Conservation (phyloP, 1,140 invertebrate genomes). For the Tetranychus cinnabarinus region DNA sequence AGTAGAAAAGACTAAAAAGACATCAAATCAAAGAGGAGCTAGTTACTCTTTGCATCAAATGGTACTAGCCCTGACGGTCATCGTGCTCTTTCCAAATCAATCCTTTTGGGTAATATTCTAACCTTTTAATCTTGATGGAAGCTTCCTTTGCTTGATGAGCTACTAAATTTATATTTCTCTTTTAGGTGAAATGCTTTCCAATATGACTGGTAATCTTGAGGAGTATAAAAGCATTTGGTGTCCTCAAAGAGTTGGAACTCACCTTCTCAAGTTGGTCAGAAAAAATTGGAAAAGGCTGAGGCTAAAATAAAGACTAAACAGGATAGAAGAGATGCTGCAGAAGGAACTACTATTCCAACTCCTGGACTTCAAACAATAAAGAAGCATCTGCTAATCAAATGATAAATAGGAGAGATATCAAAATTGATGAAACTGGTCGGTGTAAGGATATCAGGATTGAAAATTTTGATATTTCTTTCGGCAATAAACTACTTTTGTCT, state of each 20-base stretch:
- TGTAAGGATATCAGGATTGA: constrained; percentile 88
- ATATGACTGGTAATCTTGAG: background rate
- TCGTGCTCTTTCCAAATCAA: background rate
- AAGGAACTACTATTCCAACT: background rate
- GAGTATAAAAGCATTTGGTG: constrained; percentile 63
- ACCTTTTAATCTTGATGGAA: constrained; percentile 7
- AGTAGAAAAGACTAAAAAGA: background rate
- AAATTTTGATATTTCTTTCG: constrained; percentile 93
- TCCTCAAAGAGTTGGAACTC: constrained; percentile 53
- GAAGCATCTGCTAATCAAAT: constrained; percentile 23
- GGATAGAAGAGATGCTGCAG: constrained; percentile 37
- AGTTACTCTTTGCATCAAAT: no score
- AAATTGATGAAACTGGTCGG: constrained; percentile 64
- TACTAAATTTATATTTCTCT: constrained; percentile 13
- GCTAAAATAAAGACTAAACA: constrained; percentile 78
- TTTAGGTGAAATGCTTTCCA: background rate
- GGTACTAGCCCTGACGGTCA: constrained; percentile 19
- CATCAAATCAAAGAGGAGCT: no score
- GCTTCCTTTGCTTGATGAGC: no score
- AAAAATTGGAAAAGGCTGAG: constrained; percentile 87
- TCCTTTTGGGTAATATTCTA: background rate
- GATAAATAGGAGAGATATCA: constrained; percentile 72
- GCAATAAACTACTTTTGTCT: constrained; percentile 65
- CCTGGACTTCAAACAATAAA: constrained; percentile 3
- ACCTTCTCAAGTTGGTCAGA: constrained; percentile 67